Conservation (phyloP, 2,888 invertebrate species). For the Synergus umbraculus region DNA sequence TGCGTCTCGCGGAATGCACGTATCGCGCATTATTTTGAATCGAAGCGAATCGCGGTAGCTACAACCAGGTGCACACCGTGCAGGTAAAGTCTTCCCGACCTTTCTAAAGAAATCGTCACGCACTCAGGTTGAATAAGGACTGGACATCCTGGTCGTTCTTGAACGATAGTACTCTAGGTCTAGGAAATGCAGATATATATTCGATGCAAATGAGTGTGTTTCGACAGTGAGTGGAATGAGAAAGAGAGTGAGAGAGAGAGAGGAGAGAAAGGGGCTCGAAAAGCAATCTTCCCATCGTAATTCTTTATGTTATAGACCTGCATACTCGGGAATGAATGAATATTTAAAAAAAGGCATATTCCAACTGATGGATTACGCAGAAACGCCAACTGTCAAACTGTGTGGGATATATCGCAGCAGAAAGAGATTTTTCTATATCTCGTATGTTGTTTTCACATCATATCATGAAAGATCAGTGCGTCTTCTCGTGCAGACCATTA, state of each 20-base stretch:
- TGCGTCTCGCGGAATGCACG: slow-evolving; percentile 30
- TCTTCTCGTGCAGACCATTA: neutral
- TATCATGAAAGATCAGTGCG: too few relatives aligned
- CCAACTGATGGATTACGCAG: too few relatives aligned
- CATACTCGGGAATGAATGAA: too few relatives aligned
- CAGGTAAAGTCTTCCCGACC: slow-evolving; percentile 3
- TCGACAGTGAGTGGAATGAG: slow-evolving; percentile 11
- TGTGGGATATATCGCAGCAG: too few relatives aligned
- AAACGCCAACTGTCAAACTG: too few relatives aligned
- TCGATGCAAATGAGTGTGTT: slow-evolving; percentile 24
- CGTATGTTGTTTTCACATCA: too few relatives aligned
- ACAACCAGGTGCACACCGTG: slow-evolving; percentile 18
- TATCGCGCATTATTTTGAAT: slow-evolving; percentile 21
- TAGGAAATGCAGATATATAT: slow-evolving; percentile 10
- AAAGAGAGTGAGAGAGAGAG: slow-evolving; percentile 21
- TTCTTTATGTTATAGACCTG: too few relatives aligned
- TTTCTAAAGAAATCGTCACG: slow-evolving; percentile 26
- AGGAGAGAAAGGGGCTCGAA: slow-evolving; percentile 39
- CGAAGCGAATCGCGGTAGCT: neutral
- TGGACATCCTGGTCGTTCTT: slow-evolving; percentile 25
- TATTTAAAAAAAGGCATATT: too few relatives aligned
- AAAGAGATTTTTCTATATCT: too few relatives aligned
- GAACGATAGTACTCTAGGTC: slow-evolving; percentile 3
- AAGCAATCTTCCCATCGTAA: neutral
- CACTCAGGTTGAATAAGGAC: slow-evolving; percentile 9